Base-by-base conservation (phyloP, 2,888 invertebrate species). In the Brenthis ino region DNA sequence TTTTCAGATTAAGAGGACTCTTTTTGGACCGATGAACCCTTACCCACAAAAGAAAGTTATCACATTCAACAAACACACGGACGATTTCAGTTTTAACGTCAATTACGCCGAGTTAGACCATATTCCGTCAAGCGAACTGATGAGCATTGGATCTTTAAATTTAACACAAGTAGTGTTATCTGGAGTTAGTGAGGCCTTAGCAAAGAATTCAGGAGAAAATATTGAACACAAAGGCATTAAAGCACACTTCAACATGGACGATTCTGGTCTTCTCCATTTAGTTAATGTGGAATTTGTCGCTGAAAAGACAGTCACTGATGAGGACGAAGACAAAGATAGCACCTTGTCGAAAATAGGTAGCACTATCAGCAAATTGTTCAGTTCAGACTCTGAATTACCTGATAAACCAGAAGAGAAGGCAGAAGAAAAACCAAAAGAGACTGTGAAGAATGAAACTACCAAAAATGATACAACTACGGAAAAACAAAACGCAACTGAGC, bases 21-120 rank as follows among this genome's bases (percentile, higher is more conserved):
- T 99, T 28, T 99, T 99, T 85, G 96, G 96, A 0, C 94, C 95
- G 43, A 98, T 97, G 97, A 99, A 99, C 86, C 95, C 97, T 0
- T 99, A 97, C 87, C 99, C 99, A 0, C 98, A 99, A 88, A 99
- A 99, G 93, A 99, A 99, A 91, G 98, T 99, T 16, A 98, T 99
- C 80, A 99, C 99, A 28, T 99, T 99, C 91, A 99, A 98, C 87
- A 99, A 99, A 84, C 97, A 99, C 85, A 95, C 95, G 0, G 94
- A 95, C 67, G 99, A 99, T 89, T 99, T 99, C 88, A 93, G 93
- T 67, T 99, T 99, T 86, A 94, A 94, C 78, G 97, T 99, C 0
- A 97, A 97, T 84, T 99, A 99, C 85, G 98, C 97, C 0, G 98
- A 98, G 72, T 87, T 99, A 71, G 96, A 96, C 68, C 95, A 96